phyloP scores from a whole-genome alignment of 2,888 invertebrate species.

The Brenthis daphne region DNA sequence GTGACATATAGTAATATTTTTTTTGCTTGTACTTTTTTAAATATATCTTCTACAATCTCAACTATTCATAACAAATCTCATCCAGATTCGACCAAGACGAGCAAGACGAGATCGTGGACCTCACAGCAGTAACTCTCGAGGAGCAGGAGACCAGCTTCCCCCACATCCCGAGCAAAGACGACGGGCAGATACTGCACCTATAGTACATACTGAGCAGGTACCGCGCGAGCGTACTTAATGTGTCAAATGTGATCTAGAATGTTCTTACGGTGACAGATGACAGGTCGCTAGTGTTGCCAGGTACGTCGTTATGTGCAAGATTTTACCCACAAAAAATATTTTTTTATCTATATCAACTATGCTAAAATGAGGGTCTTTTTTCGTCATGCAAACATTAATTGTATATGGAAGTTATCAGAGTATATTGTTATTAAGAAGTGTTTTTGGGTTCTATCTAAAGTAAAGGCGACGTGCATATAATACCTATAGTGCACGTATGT shows the following conservation, averaged over 20 bases:
- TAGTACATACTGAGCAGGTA: constrained; percentile 64
- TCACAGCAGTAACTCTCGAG: constrained; percentile 87
- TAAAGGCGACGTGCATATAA: too few species aligned
- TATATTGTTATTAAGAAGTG: too few species aligned
- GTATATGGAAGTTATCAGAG: too few species aligned
- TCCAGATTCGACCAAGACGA: constrained; percentile 83
- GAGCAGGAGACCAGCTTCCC: constrained; percentile 65
- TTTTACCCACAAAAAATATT: too few species aligned
- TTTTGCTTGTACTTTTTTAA: not conserved
- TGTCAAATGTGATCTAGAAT: too few species aligned
- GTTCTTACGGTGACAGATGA: too few species aligned
- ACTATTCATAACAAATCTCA: not conserved
- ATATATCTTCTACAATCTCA: too few species aligned
- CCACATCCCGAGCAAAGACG: constrained; percentile 67
- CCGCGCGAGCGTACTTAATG: constrained; percentile 25
- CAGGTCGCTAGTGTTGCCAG: constrained; percentile 5
- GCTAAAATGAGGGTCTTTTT: too few species aligned
- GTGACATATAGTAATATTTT: not conserved
- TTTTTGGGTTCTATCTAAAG: too few species aligned
- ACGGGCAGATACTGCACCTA: constrained; percentile 76
- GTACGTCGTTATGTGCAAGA: not conserved
- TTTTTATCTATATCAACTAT: too few species aligned
- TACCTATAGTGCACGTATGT: not conserved
- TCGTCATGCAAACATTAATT: too few species aligned
- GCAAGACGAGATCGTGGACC: constrained; percentile 94